Evolutionary conservation across 2,113 vertebrate species (phyloP), one percentile per base, ranked within the genome.

Genomic region (Penelope pileata): DNA sequence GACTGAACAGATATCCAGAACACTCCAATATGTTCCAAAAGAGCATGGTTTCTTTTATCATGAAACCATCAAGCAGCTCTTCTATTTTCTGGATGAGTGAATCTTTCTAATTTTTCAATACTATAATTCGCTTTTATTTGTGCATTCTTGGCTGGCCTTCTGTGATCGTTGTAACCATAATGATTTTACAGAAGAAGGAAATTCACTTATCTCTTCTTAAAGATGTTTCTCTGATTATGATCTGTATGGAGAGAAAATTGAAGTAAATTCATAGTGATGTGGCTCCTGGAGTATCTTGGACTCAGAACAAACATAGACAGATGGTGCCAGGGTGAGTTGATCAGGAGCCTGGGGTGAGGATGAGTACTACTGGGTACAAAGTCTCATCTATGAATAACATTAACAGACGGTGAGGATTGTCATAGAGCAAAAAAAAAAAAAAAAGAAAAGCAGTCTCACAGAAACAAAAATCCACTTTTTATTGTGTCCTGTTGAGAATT

Each of bases 341-440:
- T 94, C 86, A 85, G 92, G 87, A 91, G 78, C 95, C 94, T 95
- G 77, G 84, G 74, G 93, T 96, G 86, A 94, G 84, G 67, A 95
- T 91, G 91, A 89, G 81, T 93, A 91, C 81, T 82, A 87, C 77
- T 76, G 74, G 36, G 86, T 97, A 94, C 94, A 92, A 96, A 91
- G 93, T 95, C 86, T 92, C 86, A 79, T 92, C 94, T 91, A 92
- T 85, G 96, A 94, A 92, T 96, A 94, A 82, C 63, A 86, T 84
- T 82, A 96, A 94, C 83, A 94, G 93, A 91, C 62, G 58, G 89
- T 76, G 66, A 87, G 83, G 58, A 76, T 82, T 72, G 70, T 94
- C 73, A 78, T 32, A 83, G 76, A 88, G 62, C 5, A 70, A 83
- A 90, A 88, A 66, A 62, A 50, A 79, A 64, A 51, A 75, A 24